Evolutionary conservation across 2,888 invertebrate genomes (phyloP).

Genomic region (Phragmatobia fuliginosa): DNA sequence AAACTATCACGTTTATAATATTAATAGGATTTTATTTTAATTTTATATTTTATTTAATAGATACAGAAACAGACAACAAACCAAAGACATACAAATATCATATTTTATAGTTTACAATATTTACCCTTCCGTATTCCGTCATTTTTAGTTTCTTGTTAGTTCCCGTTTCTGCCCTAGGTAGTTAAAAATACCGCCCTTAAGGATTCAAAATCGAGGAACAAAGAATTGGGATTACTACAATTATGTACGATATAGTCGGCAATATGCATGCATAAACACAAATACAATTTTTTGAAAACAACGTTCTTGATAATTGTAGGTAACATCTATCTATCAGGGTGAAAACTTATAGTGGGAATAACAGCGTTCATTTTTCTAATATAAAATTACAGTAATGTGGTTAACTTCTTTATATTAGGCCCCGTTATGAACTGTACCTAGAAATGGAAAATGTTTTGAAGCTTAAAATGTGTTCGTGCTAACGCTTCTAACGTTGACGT

Average conservation of each 20-base stretch:
- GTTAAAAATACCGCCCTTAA: not conserved
- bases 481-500: not conserved
- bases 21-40: no score
- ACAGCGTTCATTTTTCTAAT: not conserved
- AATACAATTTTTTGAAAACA: not conserved
- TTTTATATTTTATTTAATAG: no score
- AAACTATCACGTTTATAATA: no score
- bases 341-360: not conserved
- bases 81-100: no score
- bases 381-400: not conserved
- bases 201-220: not conserved
- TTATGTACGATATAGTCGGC: not conserved
- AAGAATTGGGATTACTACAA: not conserved
- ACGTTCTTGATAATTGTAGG: not conserved
- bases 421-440: slow-evolving; percentile 2
- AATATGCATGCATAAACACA: not conserved
- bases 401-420: not conserved
- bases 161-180: no score
- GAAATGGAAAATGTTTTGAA: not conserved
- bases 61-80: no score
- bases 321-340: not conserved
- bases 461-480: slow-evolving; percentile 1
- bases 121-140: no score
- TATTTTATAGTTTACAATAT: no score
- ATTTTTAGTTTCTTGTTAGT: no score